A percentile compares a stretch with the other conserved stretches of the same genome.
These are phyloP conservation scores for Rhodinocichla rosea DNA, from an alignment of 2,113 vertebrate species.

Conservation along the genomic window DNA sequence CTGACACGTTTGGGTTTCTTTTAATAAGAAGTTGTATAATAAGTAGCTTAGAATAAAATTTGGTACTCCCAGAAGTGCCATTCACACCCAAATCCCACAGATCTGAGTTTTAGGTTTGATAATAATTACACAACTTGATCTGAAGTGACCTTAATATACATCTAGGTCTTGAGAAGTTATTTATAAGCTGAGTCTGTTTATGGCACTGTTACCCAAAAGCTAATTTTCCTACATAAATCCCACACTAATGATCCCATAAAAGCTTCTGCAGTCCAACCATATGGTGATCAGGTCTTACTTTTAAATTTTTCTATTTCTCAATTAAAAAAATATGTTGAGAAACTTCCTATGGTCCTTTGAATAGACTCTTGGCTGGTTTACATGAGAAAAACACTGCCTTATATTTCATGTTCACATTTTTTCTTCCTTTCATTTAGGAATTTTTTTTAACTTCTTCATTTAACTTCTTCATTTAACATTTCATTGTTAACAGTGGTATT, in stretches of 20 bases:
- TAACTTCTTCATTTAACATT: background rate
- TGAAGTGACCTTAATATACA: background rate
- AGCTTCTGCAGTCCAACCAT: background rate
- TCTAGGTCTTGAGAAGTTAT: background rate
- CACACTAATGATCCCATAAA: background rate
- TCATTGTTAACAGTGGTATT: background rate
- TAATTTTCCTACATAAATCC: background rate
- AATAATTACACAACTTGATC: background rate
- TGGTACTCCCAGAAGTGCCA: background rate
- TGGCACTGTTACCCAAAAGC: background rate
- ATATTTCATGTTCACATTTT: background rate
- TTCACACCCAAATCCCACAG: background rate
- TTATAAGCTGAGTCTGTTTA: background rate
- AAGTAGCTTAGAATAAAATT: background rate
- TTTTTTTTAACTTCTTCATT: background rate
- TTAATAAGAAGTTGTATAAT: background rate
- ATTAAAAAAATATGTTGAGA: background rate
- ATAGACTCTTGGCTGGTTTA: background rate
- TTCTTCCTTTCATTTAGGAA: background rate
- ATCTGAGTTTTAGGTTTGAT: background rate
- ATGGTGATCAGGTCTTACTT: background rate
- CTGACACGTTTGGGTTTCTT: background rate
- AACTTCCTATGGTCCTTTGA: background rate
- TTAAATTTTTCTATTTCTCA: background rate
- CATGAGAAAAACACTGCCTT: background rate